Base-by-base conservation (phyloP, 2,888 invertebrate genomes). In the Stenchaetothrips biformis region DNA sequence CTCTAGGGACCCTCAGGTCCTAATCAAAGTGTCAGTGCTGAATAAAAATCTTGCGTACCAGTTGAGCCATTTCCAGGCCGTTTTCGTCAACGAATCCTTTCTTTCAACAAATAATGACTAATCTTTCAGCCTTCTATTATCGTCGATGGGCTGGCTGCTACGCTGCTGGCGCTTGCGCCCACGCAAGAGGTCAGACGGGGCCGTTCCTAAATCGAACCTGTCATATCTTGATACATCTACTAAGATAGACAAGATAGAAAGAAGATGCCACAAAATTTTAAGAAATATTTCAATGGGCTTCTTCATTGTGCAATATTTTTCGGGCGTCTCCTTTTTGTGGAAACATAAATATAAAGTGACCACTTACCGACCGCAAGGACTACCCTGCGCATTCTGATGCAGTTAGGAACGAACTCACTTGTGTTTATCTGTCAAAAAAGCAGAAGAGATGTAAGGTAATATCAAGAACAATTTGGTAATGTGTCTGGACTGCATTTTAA, bases 341-440 rank as follows among this genome's bases (percentile, higher is more conserved):
- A 37, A 2, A 37, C 1, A 37, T 4, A 37, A 4, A 37, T 37
- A 4, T n/a, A n/a, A n/a, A n/a, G n/a, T n/a, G n/a, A n/a, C n/a
- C n/a, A n/a, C n/a, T n/a, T n/a, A 37, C 37, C 37, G 37, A 37
- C 37, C 37, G 37, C 37, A 37, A 1, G 4, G 37, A 37, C 37
- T 4, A 37, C 37, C 4, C 2, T 37, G 37, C 37, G 37, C 37
- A 37, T 37, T 37, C 37, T 37, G 4, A 1, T 11, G 53, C 8
- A 53, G 13, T 18, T 18, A 13, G 53, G 67, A 74, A 74, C 67
- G 25, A 6, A 74, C 67, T 25, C 25, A 25, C 67, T 25, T 74
- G 21, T 74, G 67, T 74, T 74, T 74, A 74, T 74, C 67, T 74
- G 67, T 74, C 67, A 74, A 74, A 74, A 21, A 25, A 74, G 67